These are phyloP conservation scores for Tor tambroides DNA, from an alignment of 2,113 vertebrate genomes.

Conservation along the genomic window DNA sequence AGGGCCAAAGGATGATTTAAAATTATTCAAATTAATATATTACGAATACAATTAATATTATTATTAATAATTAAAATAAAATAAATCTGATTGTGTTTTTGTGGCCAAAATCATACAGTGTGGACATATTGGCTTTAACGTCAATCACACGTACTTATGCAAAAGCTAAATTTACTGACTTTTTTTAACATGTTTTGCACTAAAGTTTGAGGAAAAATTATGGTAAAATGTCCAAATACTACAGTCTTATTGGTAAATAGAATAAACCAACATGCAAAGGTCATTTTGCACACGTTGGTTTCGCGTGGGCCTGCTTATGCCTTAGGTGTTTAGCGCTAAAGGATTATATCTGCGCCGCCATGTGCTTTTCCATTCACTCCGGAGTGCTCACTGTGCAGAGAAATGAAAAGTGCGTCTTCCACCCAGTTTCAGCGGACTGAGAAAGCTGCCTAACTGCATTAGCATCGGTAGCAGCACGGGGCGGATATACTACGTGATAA, in stretches of 20 bases:
- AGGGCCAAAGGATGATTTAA: not conserved
- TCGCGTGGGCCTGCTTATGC: not conserved
- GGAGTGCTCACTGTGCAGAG: not conserved
- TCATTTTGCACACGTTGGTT: not conserved
- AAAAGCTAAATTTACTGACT: not conserved
- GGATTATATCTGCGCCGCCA: not conserved
- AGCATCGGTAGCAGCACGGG: constrained; percentile 36
- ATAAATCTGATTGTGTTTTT: not conserved
- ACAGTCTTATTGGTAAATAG: not conserved
- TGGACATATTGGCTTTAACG: not conserved
- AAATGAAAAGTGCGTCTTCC: constrained; percentile 26
- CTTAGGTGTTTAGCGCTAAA: not conserved
- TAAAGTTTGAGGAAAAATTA: not conserved
- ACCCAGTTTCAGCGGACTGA: not conserved
- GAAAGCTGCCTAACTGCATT: constrained; percentile 42
- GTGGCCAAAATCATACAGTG: not conserved
- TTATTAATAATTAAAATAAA: not conserved
- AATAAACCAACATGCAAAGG: not conserved
- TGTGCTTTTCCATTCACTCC: constrained; percentile 15
- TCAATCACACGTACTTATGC: not conserved
- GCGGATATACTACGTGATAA: constrained; percentile 32
- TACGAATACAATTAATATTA: too few relatives aligned
- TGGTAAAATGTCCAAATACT: not conserved
- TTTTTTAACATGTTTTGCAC: not conserved
- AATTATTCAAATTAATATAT: not conserved